Evolutionary conservation across 2,113 vertebrate genomes (phyloP), one percentile per base, ranked within the genome.

Genomic region (Pomatorhinus ruficollis): DNA sequence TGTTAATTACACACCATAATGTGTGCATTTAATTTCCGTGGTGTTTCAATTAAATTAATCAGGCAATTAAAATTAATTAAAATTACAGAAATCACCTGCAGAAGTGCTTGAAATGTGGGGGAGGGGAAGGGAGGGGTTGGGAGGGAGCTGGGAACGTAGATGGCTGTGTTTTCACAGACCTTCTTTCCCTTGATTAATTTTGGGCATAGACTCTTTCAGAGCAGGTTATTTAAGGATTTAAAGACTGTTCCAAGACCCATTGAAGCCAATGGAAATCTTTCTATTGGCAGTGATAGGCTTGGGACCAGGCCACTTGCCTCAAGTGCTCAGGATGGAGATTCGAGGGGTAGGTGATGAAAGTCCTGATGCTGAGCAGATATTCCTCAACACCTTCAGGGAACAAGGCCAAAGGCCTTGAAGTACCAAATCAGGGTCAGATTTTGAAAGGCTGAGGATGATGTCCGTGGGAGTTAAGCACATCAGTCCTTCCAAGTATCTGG

Each of bases 41-140:
- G 97, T 96, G 94, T 96, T 97, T 97, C 97, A 96, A 97, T 97
- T 97, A 96, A 95, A 97, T 97, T 97, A 97, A 97, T 97, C 89
- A 69, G 91, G 92, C 95, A 97, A 97, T 97, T 97, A 97, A 97
- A 97, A 97, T 97, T 97, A 97, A 97, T 97, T 97, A 97, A 97
- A 97, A 87, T 96, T 97, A 96, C 80, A 96, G 81, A 93, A 95
- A 96, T 96, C 95, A 97, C 96, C 94, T 86, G 94, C 89, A 95
- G 95, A 94, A 94, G 94, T 87, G 89, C 77, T 89, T 82, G 93
- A 93, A 96, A 94, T 0, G 2, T 90, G 94, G 95, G 91, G 93
- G 92, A 94, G 78, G 95, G 95, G 90, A 93, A 93, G 94, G 93
- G 92, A 93, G 90, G 93, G 94, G 96, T 89, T 96, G 95, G 92